phyloP scores from a whole-genome alignment of 2,888 invertebrate species.

The Girardia tigrina region DNA sequence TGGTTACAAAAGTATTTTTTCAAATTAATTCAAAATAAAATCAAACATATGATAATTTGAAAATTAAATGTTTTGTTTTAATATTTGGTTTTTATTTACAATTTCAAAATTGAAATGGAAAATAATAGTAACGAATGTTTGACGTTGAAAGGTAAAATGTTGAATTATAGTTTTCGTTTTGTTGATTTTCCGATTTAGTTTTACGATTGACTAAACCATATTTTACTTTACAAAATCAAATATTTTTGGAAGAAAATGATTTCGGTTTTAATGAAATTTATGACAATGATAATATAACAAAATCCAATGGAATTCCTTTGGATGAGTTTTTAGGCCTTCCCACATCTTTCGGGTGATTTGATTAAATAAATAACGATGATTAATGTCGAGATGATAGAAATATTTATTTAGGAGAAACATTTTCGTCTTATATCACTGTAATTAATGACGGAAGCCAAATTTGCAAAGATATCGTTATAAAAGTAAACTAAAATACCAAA shows the following conservation, averaged over 20 bases:
- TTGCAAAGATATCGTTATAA: neutral
- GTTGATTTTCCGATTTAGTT: neutral
- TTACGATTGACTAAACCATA: neutral
- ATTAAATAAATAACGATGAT: neutral
- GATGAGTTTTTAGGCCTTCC: neutral
- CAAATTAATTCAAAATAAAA: no score
- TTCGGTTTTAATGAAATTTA: conserved; percentile 18
- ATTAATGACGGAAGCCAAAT: neutral
- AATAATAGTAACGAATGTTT: neutral
- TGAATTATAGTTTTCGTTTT: neutral
- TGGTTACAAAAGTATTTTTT: no score
- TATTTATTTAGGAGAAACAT: neutral
- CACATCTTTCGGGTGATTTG: neutral
- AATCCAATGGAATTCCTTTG: neutral
- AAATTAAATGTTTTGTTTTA: neutral
- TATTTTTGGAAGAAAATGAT: conserved; percentile 18
- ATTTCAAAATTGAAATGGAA: neutral
- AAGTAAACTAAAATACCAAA: neutral
- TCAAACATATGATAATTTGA: neutral
- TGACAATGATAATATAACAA: neutral
- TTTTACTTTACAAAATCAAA: conserved; percentile 10
- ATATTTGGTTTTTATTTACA: conserved; percentile 1
- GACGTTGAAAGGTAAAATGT: neutral
- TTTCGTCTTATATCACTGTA: neutral
- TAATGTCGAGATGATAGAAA: neutral